phyloP scores from a whole-genome alignment of 2,888 invertebrate genomes.

The Troides oblongomaculatus region DNA sequence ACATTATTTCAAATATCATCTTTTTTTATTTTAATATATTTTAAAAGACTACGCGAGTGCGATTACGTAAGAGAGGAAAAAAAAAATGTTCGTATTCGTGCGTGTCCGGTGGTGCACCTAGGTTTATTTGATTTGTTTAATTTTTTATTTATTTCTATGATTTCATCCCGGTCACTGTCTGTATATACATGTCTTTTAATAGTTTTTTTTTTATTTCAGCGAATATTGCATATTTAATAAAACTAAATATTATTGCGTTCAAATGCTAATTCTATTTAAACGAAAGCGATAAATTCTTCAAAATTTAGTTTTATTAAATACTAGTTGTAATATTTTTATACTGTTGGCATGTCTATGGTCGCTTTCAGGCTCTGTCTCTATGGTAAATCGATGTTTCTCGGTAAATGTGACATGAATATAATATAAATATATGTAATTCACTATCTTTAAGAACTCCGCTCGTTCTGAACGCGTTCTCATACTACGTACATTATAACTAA shows the following conservation, averaged over 20 bases:
- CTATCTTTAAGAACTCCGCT: background rate
- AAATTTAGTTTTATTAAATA: no score
- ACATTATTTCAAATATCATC: constrained; percentile 31
- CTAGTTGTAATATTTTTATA: constrained; percentile 29
- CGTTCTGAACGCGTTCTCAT: constrained; percentile 16
- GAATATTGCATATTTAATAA: no score
- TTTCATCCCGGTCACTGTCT: constrained; percentile 25
- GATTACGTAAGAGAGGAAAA: constrained; percentile 28
- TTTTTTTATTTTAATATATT: constrained; percentile 16
- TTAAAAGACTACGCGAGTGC: constrained; percentile 22
- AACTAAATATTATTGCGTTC: no score
- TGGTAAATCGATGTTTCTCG: background rate
- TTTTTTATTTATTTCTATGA: constrained; percentile 30
- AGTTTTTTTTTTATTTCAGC: no score
- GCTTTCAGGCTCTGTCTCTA: constrained; percentile 6
- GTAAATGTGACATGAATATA: background rate
- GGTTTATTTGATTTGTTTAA: constrained; percentile 33
- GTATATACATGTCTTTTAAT: constrained; percentile 25
- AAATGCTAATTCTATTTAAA: no score
- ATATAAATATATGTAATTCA: background rate
- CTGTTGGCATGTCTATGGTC: constrained; percentile 18
- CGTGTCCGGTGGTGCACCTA: constrained; percentile 33
- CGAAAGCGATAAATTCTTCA: no score
- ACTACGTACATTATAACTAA: constrained; percentile 6
- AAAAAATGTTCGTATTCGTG: constrained; percentile 17